These are phyloP conservation scores for Apaloderma vittatum DNA, from an alignment of 2,113 vertebrate genomes.

Conservation along the genomic window DNA sequence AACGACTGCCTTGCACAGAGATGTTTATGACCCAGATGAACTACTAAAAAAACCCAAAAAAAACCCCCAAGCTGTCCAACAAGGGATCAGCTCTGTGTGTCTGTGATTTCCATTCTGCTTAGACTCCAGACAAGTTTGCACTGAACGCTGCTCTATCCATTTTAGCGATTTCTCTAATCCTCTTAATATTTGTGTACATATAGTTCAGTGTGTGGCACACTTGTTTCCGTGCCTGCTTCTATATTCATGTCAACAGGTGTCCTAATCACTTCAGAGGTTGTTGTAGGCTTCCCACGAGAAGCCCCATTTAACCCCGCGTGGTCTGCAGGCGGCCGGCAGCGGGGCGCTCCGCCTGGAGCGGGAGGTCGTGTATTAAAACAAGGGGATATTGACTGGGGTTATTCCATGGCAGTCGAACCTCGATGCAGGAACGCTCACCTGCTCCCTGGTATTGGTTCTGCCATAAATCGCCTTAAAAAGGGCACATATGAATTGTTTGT, in stretches of 20 bases:
- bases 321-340: neutral
- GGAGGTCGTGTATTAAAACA: neutral
- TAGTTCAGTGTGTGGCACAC: neutral
- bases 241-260: conserved; percentile 64
- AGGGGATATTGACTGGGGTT: neutral
- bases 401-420: neutral
- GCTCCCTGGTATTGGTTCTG: neutral
- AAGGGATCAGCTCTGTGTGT: neutral
- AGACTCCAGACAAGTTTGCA: neutral
- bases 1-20: neutral
- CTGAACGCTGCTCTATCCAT: neutral
- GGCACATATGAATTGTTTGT: neutral
- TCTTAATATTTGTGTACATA: neutral
- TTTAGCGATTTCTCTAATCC: conserved; percentile 4
- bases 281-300: neutral
- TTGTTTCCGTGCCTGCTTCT: neutral
- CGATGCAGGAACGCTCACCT: neutral
- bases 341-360: neutral
- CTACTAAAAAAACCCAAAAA: neutral
- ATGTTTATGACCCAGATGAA: neutral
- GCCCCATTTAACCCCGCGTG: neutral
- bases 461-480: conserved; percentile 20
- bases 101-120: neutral
- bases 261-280: neutral
- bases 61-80: neutral